These are phyloP conservation scores for Archips xylosteana DNA, from an alignment of 2,888 invertebrate genomes.

Conservation along the genomic window DNA sequence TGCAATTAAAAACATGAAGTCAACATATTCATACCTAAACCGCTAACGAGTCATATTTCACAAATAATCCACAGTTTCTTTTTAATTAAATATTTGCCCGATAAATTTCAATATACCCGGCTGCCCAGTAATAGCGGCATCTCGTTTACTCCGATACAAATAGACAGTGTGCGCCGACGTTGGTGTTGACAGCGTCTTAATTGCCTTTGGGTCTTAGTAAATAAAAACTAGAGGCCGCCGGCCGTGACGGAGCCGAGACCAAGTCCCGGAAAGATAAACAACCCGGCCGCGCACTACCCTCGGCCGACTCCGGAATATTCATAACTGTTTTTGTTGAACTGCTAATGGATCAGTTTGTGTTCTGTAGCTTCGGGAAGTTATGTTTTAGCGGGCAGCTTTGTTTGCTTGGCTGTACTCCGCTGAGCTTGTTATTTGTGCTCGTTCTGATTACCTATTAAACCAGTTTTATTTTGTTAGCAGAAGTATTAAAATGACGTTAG, in stretches of 20 bases:
- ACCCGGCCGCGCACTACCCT: background rate
- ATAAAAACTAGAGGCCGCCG: conserved; percentile 1
- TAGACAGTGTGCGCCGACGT: no score
- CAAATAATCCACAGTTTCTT: no score
- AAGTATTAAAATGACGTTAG: no score
- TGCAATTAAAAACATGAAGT: no score
- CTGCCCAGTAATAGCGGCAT: no score
- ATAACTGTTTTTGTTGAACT: conserved; percentile 10
- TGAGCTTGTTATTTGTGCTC: background rate
- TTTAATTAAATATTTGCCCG: no score
- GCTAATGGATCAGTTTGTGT: conserved; percentile 16
- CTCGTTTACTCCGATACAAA: no score
- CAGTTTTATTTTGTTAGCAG: background rate
- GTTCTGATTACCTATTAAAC: background rate
- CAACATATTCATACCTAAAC: no score
- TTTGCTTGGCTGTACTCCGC: background rate
- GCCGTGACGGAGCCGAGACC: background rate
- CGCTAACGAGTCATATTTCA: no score
- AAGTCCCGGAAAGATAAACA: conserved; percentile 5
- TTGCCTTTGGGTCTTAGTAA: background rate
- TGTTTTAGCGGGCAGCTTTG: background rate
- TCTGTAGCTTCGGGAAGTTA: conserved; percentile 11
- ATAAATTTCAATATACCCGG: no score
- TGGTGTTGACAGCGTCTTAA: no score
- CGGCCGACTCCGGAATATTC: background rate